These are phyloP conservation scores for Campylomormyrus numenius DNA, from an alignment of 2,113 vertebrate genomes.

Conservation along the genomic window DNA sequence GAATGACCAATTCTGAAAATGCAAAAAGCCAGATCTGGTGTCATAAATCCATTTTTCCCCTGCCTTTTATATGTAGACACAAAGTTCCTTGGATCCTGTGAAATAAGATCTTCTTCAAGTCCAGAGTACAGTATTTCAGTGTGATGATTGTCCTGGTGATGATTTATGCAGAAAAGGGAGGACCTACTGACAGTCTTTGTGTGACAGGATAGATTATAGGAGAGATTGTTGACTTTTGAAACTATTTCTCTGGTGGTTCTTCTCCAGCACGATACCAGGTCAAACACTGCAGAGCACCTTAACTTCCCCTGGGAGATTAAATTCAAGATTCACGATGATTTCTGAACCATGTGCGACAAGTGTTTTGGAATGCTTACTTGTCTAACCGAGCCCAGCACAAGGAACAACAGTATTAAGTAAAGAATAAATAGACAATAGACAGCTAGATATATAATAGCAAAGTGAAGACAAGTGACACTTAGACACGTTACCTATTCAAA, in stretches of 20 bases:
- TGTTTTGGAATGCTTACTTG: not conserved
- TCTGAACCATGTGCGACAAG: not conserved
- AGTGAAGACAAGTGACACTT: not conserved
- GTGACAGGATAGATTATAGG: not conserved
- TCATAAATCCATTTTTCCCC: conserved; percentile 49
- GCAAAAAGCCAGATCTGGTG: conserved; percentile 44
- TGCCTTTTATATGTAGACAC: conserved; percentile 43
- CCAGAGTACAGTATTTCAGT: conserved; percentile 27
- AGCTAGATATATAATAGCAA: not conserved
- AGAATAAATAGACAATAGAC: not conserved
- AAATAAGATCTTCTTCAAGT: conserved; percentile 46
- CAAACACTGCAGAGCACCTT: not conserved
- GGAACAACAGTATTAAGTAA: not conserved
- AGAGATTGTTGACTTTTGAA: not conserved
- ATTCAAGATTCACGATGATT: not conserved
- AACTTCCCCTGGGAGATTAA: not conserved
- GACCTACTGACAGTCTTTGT: not conserved
- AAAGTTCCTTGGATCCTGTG: conserved; percentile 32
- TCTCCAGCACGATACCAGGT: not conserved
- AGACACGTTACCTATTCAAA: not conserved
- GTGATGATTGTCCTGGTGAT: not conserved
- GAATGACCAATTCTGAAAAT: not conserved
- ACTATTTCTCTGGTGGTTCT: not conserved
- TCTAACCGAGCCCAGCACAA: not conserved
- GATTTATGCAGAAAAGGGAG: conserved; percentile 21